phyloP scores from a whole-genome alignment of 2,888 invertebrate genomes.

The Cistogaster globosa region DNA sequence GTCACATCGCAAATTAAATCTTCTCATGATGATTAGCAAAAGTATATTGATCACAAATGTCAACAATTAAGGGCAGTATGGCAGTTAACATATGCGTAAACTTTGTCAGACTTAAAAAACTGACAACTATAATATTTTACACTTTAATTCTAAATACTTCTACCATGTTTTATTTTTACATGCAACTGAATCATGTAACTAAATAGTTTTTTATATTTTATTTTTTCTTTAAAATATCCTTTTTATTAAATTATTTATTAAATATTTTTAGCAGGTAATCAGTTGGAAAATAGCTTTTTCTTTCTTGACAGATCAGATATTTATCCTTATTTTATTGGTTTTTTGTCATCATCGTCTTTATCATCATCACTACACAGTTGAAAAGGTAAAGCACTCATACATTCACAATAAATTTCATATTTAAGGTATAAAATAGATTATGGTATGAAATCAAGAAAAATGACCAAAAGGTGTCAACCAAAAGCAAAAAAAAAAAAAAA shows the following conservation, averaged over 20 bases:
- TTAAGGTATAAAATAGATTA: conserved; percentile 25
- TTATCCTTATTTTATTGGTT: conserved; percentile 49
- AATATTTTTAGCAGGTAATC: conserved; percentile 70
- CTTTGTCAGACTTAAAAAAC: too few species aligned
- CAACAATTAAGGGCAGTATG: too few species aligned
- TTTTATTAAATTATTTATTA: conserved; percentile 61
- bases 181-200: too few species aligned
- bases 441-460: not conserved
- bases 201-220: too few species aligned
- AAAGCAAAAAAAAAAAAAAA: not conserved
- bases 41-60: too few species aligned
- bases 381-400: not conserved
- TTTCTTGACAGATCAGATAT: conserved; percentile 44
- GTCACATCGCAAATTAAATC: too few species aligned
- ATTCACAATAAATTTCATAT: not conserved
- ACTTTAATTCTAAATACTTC: too few species aligned
- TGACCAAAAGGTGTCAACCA: conserved; percentile 35
- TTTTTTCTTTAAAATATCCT: not conserved
- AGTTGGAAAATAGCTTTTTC: conserved; percentile 68
- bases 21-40: too few species aligned
- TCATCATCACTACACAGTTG: not conserved
- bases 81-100: too few species aligned
- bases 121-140: too few species aligned
- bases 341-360: conserved; percentile 16
- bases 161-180: too few species aligned